Percentiles rank a stretch among this genome's conserved stretches.
phyloP scores from a whole-genome alignment of 2,113 vertebrate species.

The Panthera uncia region DNA sequence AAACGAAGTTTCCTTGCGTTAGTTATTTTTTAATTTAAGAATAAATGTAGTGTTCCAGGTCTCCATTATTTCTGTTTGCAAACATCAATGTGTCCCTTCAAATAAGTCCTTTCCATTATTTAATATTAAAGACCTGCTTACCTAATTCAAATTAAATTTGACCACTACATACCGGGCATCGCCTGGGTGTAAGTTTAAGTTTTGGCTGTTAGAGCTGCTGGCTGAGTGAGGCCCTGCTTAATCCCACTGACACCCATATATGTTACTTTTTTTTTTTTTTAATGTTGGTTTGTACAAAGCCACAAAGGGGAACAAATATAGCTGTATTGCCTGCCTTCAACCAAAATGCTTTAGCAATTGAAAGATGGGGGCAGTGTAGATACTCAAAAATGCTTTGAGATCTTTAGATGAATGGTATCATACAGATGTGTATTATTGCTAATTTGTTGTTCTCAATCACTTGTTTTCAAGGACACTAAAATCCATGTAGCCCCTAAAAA shows the following conservation, averaged over 20 bases:
- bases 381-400: conserved; percentile 35
- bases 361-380: conserved; percentile 29
- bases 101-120: conserved; percentile 10
- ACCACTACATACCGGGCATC: neutral
- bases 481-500: conserved; percentile 83
- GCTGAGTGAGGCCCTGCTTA: neutral
- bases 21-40: neutral
- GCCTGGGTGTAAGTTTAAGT: neutral
- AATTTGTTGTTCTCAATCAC: conserved; percentile 81
- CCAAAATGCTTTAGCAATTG: conserved; percentile 54
- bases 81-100: neutral
- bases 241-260: neutral
- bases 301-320: conserved; percentile 32
- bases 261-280: neutral
- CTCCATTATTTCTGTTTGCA: neutral
- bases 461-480: conserved; percentile 84
- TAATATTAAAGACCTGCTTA: conserved; percentile 4
- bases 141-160: neutral
- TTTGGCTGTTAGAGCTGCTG: neutral
- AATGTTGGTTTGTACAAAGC: conserved; percentile 51
- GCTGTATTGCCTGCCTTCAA: conserved; percentile 42
- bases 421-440: conserved; percentile 61
- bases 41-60: neutral
- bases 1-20: neutral
- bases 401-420: conserved; percentile 46